A percentile compares a stretch with the other conserved stretches of the same genome.
phyloP scores from a whole-genome alignment of 2,888 invertebrate species.

The Cephus spinipes region DNA sequence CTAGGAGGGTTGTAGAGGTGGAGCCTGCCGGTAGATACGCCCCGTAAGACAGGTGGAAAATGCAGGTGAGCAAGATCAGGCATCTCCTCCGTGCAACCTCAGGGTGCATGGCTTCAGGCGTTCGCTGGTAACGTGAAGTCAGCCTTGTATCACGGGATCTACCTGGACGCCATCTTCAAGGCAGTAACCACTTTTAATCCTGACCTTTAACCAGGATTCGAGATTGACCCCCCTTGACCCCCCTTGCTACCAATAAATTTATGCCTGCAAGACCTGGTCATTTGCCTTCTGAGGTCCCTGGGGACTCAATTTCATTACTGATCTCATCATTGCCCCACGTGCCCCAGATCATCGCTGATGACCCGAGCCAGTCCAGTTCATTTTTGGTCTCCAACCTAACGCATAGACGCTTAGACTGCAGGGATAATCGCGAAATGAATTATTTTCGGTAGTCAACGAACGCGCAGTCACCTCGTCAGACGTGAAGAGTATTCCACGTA shows the following conservation, averaged over 20 bases:
- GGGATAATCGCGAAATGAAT: neutral
- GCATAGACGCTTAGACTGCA: neutral
- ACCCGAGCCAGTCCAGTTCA: neutral
- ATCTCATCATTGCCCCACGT: no score
- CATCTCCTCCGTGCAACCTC: neutral
- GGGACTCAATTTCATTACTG: neutral
- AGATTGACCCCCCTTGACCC: neutral
- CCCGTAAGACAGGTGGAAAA: conserved; percentile 63
- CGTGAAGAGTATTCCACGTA: conserved; percentile 53
- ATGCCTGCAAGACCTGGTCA: neutral
- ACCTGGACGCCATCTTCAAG: neutral
- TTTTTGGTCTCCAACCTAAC: neutral
- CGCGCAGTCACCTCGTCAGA: conserved; percentile 19
- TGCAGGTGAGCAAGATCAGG: conserved; percentile 51
- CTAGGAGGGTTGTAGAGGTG: conserved; percentile 62
- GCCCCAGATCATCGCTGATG: neutral
- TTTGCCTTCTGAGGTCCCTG: neutral
- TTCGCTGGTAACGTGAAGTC: neutral
- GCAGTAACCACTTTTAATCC: neutral
- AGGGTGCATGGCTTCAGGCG: neutral
- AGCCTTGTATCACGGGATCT: neutral
- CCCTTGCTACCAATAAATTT: neutral
- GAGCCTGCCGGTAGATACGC: conserved; percentile 59
- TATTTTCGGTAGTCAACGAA: neutral
- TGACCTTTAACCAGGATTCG: neutral